phyloP scores from a whole-genome alignment of 2,888 invertebrate genomes.

The Isoperla grammatica region DNA sequence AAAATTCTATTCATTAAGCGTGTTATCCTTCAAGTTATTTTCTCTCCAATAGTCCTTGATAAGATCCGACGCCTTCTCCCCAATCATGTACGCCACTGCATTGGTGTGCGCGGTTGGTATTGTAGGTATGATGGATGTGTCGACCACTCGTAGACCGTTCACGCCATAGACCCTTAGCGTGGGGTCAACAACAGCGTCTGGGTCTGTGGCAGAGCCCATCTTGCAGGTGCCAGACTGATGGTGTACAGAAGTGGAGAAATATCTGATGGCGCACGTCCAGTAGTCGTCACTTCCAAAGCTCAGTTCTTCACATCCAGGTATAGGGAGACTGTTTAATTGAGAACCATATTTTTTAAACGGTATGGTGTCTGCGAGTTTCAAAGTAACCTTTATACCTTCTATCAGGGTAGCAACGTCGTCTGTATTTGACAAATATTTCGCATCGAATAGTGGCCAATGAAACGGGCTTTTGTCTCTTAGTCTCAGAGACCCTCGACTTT shows the following conservation, averaged over 20 bases:
- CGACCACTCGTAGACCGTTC: conserved; percentile 39
- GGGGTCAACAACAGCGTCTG: conserved; percentile 26
- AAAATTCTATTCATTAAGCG: no score
- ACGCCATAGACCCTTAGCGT: conserved; percentile 35
- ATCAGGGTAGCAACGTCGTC: conserved; percentile 39
- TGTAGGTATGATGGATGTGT: conserved; percentile 41
- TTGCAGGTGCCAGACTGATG: conserved; percentile 42
- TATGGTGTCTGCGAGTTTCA: conserved; percentile 1
- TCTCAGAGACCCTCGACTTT: conserved; percentile 59
- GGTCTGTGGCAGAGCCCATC: conserved; percentile 30
- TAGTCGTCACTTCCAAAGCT: conserved; percentile 59
- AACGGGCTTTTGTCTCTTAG: conserved; percentile 64
- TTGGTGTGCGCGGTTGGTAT: conserved; percentile 41
- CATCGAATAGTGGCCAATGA: conserved; percentile 63
- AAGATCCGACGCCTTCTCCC: conserved; percentile 41
- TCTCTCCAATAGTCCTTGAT: conserved; percentile 51
- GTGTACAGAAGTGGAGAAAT: conserved; percentile 63
- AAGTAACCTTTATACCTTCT: conserved; percentile 46
- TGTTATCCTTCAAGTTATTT: no score
- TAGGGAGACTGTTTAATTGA: not conserved
- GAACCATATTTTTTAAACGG: conserved; percentile 17
- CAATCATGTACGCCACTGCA: conserved; percentile 41
- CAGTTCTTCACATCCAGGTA: conserved; percentile 51
- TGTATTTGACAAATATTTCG: conserved; percentile 70
- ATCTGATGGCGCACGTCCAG: conserved; percentile 60